Conservation (phyloP, 2,888 invertebrate species). For the Torymus tubicola region DNA sequence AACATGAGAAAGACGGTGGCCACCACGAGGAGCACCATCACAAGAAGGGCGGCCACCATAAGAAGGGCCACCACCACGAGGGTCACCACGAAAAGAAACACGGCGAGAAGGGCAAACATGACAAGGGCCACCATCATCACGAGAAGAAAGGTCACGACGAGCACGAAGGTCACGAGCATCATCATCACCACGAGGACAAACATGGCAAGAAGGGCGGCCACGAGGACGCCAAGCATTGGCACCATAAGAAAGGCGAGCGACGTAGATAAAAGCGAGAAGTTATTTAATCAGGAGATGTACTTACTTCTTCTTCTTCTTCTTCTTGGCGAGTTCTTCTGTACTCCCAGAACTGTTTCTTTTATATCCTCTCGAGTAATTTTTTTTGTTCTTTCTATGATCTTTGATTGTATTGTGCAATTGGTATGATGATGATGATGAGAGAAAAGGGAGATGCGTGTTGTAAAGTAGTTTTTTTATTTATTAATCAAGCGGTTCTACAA, state of each 20-base stretch:
- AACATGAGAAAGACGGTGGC: slow-evolving; percentile 82
- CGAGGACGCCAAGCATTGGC: slow-evolving; percentile 80
- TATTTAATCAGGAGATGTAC: neutral
- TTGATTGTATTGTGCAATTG: no score
- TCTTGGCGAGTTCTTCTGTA: no score
- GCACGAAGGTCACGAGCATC: slow-evolving; percentile 79
- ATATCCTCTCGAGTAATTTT: no score
- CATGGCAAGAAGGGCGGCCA: slow-evolving; percentile 77
- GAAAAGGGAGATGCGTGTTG: no score
- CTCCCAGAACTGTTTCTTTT: no score
- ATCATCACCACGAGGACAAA: slow-evolving; percentile 77
- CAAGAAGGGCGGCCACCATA: slow-evolving; percentile 80
- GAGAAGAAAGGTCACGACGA: slow-evolving; percentile 80
- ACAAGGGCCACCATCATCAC: slow-evolving; percentile 79
- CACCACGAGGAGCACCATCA: slow-evolving; percentile 78
- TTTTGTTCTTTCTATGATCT: no score
- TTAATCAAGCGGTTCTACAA: no score
- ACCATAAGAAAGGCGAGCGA: slow-evolving; percentile 76
- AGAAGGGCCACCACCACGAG: slow-evolving; percentile 78
- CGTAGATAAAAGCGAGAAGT: neutral
- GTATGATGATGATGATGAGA: no score
- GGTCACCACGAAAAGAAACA: slow-evolving; percentile 78
- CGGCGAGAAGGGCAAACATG: slow-evolving; percentile 79
- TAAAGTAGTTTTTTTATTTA: no score
- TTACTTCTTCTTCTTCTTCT: no score